phyloP scores from a whole-genome alignment of 2,797 vertebrate species.

The Fundulus diaphanus region DNA sequence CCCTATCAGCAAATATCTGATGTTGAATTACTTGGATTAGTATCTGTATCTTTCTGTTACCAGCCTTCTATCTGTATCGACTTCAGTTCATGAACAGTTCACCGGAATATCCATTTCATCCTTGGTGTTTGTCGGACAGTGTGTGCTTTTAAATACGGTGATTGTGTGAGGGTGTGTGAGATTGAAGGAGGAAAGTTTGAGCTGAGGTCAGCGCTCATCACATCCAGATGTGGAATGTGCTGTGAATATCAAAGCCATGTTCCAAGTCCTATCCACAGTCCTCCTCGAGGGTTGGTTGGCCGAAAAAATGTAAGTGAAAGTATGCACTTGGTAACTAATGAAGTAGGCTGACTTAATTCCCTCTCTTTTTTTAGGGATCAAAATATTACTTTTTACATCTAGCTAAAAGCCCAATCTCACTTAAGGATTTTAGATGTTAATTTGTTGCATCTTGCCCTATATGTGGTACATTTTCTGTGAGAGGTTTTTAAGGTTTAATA shows the following conservation, averaged over 20 bases:
- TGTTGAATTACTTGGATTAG: background rate
- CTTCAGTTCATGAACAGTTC: background rate
- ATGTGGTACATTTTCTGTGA: background rate
- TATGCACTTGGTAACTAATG: background rate
- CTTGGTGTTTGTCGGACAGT: background rate
- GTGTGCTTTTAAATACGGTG: background rate
- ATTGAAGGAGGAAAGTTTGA: constrained; percentile 20
- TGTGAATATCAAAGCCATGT: constrained; percentile 16
- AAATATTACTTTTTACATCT: background rate
- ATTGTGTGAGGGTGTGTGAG: constrained; percentile 16
- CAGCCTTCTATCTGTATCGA: background rate
- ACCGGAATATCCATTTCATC: background rate
- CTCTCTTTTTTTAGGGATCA: background rate
- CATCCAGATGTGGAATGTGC: constrained; percentile 77
- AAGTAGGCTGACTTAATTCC: background rate
- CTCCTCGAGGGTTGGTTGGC: constrained; percentile 7
- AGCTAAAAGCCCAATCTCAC: background rate
- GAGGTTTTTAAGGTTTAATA: background rate
- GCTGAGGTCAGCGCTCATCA: constrained; percentile 51
- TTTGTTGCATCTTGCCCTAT: background rate
- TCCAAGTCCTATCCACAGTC: constrained; percentile 4
- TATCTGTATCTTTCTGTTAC: background rate
- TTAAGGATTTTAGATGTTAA: background rate
- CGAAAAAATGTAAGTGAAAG: background rate
- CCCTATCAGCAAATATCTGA: too few species aligned